These are phyloP conservation scores for Unio pictorum DNA, from an alignment of 2,888 invertebrate species.

Conservation along the genomic window DNA sequence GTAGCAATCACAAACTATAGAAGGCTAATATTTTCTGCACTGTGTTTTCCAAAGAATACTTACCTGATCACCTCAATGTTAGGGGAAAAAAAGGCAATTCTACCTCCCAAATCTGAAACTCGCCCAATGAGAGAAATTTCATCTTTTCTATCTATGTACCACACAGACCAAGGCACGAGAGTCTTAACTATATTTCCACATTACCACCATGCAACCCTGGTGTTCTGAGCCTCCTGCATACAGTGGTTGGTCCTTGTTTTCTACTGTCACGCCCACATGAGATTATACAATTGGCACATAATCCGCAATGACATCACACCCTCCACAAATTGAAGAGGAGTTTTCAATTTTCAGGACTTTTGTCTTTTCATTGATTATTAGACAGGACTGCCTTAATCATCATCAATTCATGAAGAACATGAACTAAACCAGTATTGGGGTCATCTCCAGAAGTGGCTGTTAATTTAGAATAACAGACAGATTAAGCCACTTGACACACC, in stretches of 20 bases:
- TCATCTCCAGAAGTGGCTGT: conserved; percentile 9
- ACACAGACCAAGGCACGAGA: too few species aligned
- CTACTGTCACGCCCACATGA: neutral
- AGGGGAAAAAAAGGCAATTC: too few species aligned
- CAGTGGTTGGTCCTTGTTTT: neutral
- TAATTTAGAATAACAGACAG: too few species aligned
- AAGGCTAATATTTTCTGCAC: too few species aligned
- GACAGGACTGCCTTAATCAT: conserved; percentile 7
- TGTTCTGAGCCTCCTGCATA: neutral
- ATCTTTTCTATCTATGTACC: too few species aligned
- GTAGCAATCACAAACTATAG: too few species aligned
- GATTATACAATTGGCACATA: neutral
- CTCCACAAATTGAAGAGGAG: conserved; percentile 8
- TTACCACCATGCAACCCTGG: neutral
- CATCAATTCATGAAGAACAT: conserved; percentile 7
- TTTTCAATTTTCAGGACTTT: conserved; percentile 7
- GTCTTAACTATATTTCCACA: too few species aligned
- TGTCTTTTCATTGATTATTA: conserved; percentile 6
- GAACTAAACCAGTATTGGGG: conserved; percentile 10
- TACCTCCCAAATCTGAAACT: too few species aligned
- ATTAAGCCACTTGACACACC: too few species aligned
- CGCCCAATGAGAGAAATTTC: too few species aligned
- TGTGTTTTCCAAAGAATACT: too few species aligned
- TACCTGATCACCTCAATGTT: too few species aligned
- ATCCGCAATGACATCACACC: neutral